phyloP scores from a whole-genome alignment of 2,113 vertebrate species.

The Heterocephalus glaber region DNA sequence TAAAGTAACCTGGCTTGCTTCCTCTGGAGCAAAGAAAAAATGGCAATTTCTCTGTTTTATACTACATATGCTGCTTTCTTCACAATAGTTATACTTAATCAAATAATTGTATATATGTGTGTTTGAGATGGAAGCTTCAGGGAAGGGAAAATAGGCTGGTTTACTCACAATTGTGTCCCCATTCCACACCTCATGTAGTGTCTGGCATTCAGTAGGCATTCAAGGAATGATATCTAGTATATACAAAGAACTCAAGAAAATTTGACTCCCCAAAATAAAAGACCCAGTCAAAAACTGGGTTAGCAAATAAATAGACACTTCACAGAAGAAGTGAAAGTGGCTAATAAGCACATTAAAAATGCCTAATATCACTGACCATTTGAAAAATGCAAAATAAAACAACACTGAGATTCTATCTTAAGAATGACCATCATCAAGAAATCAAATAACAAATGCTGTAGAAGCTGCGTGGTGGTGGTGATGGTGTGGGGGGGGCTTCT shows the following conservation, averaged over 20 bases:
- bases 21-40: constrained; percentile 30
- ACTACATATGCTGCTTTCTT: neutral
- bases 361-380: neutral
- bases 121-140: neutral
- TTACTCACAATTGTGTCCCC: neutral
- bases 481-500: too few species aligned
- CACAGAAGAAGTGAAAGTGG: neutral
- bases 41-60: neutral
- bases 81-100: neutral
- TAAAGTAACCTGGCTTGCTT: constrained; percentile 8
- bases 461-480: too few species aligned
- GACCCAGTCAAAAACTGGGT: neutral
- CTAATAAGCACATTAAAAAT: neutral
- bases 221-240: neutral
- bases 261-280: neutral
- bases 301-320: neutral
- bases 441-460: neutral
- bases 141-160: neutral
- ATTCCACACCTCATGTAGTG: neutral
- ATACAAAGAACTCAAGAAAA: neutral
- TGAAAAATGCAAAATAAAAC: neutral
- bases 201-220: neutral
- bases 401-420: neutral
- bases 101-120: neutral
- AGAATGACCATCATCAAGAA: neutral